These are phyloP conservation scores for Luffia ferchaultella DNA, from an alignment of 2,888 invertebrate genomes.

Conservation along the genomic window DNA sequence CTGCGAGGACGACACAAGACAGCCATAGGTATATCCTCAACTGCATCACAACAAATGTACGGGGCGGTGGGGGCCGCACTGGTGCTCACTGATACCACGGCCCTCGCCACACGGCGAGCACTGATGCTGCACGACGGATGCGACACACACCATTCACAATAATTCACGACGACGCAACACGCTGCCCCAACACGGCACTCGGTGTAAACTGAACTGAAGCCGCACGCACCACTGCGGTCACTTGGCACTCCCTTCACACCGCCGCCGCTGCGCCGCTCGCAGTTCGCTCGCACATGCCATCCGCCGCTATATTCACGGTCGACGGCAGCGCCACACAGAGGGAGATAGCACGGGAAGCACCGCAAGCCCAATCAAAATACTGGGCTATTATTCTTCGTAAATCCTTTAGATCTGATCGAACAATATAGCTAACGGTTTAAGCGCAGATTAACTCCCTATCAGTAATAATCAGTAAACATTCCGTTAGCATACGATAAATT, in stretches of 20 bases:
- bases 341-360: conserved; percentile 14
- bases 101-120: conserved; percentile 16
- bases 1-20: conserved; percentile 75
- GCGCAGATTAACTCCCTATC: neutral
- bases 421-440: neutral
- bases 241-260: conserved; percentile 39
- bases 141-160: neutral
- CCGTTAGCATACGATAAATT: neutral
- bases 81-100: conserved; percentile 33
- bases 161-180: neutral
- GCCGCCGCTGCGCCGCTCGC: conserved; percentile 4
- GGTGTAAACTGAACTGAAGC: neutral
- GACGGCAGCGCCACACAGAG: conserved; percentile 30
- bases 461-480: neutral
- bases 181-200: neutral
- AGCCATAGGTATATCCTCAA: conserved; percentile 79
- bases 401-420: neutral
- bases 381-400: neutral
- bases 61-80: conserved; percentile 37
- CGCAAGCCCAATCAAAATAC: neutral
- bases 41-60: conserved; percentile 72
- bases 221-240: neutral
- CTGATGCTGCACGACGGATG: neutral
- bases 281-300: conserved; percentile 12
- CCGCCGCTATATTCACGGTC: conserved; percentile 22